These are phyloP conservation scores for Onychostoma macrolepis DNA, from an alignment of 2,113 vertebrate genomes.

Conservation along the genomic window DNA sequence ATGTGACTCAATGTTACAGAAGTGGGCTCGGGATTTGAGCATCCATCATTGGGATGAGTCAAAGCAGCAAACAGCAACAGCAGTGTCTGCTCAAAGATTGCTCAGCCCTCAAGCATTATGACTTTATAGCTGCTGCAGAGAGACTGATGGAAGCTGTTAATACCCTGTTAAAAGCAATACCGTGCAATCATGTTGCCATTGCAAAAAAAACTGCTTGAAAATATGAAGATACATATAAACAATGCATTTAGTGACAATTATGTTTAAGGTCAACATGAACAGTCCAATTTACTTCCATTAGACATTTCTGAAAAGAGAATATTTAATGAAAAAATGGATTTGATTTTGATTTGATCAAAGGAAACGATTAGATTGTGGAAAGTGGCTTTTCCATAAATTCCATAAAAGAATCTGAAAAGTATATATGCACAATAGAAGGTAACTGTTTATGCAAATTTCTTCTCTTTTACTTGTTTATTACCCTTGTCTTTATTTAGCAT, in stretches of 20 bases:
- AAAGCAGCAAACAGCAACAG: neutral
- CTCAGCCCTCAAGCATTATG: neutral
- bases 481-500: neutral
- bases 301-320: neutral
- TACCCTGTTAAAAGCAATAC: neutral
- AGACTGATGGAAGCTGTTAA: neutral
- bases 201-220: neutral
- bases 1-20: neutral
- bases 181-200: neutral
- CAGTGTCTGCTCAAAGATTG: neutral
- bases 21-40: neutral
- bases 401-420: neutral
- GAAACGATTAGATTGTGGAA: neutral
- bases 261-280: neutral
- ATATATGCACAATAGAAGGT: neutral
- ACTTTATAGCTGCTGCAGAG: neutral
- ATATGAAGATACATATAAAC: neutral
- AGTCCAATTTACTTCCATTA: neutral
- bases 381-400: too few species aligned
- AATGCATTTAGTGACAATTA: neutral
- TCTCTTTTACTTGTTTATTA: neutral
- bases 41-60: constrained; percentile 10
- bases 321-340: neutral
- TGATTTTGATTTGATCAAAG: neutral
- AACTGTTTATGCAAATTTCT: neutral